Evolutionary conservation across 1,140 invertebrate species (phyloP), one percentile per base, ranked within the genome.

Genomic region (Polyergus mexicanus): DNA sequence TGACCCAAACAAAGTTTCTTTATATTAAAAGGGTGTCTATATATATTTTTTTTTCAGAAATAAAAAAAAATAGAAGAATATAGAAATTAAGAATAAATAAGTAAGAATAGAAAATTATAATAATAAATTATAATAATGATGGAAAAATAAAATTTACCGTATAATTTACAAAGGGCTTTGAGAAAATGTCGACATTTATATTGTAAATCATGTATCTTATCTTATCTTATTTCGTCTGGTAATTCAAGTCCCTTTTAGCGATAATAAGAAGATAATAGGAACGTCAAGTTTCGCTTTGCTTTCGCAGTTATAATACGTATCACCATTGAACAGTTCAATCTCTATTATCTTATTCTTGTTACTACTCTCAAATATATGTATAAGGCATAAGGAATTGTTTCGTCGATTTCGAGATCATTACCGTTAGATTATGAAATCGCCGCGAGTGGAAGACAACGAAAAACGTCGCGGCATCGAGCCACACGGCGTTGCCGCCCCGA

Each of bases 381-480:
- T 16, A 51, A 28, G 41, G 6, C 11, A 28, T 10, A 6, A 54
- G 35, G 38, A 56, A 72, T 74, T 13, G 35, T 38, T 16, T 72
- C 68, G 41, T 83, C 68, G 41, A 72, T 83, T 83, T 83, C 25
- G 28, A 83, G 60, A 74, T 83, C 4, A 74, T 83, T 4, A 25
- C 38, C 19, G 32, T 83, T 83, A 44, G 38, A 72, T 58, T 28
- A 60, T 19, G 25, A 44, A 60, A 54, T 56, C 66, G 11, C 44
- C 60, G 66, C 32, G 22, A 35, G 19, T 51, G 22, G 32, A 51
- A 5, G 19, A 32, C 25, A 25, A 28, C 25, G 68, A 71, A 11
- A 32, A 5, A 81, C 75, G 87, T 85, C 47, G 83, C 72, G 72
- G 56, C 25, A 19, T 60, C 32, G 69, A 47, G 41, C n/a, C 35